These are phyloP conservation scores for Folsomia candida DNA, from an alignment of 2,888 invertebrate species.

Conservation along the genomic window DNA sequence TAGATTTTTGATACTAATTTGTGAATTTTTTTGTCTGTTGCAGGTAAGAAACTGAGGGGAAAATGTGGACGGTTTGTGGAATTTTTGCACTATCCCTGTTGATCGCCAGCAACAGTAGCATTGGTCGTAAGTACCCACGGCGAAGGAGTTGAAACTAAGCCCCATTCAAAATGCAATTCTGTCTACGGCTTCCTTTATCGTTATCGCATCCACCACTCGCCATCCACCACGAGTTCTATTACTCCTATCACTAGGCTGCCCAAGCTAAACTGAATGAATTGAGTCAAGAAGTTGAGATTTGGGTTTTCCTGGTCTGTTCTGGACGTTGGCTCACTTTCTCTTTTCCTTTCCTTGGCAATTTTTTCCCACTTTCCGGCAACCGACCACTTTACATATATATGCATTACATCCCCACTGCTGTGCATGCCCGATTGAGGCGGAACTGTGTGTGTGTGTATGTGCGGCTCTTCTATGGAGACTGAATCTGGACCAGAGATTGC, in stretches of 20 bases:
- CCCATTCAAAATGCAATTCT: conserved; percentile 3
- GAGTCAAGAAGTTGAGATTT: conserved; percentile 6
- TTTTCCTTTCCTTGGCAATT: conserved; percentile 10
- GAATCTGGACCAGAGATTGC: neutral
- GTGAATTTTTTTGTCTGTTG: neutral
- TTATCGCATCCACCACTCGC: conserved; percentile 18
- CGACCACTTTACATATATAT: conserved; percentile 16
- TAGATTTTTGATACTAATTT: too few relatives aligned
- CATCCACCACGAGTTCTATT: neutral
- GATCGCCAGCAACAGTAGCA: neutral
- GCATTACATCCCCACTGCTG: neutral
- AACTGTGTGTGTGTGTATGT: neutral
- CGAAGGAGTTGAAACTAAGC: neutral
- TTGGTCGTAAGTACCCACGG: neutral
- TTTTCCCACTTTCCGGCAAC: conserved; percentile 7
- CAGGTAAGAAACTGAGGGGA: conserved; percentile 7
- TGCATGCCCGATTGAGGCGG: neutral
- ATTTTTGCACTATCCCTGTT: neutral
- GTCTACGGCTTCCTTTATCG: conserved; percentile 13
- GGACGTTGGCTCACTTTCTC: neutral
- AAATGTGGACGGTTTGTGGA: neutral
- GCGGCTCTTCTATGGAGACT: neutral
- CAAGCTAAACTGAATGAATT: conserved; percentile 9
- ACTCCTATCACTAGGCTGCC: neutral
- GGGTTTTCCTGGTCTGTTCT: neutral